Evolutionary conservation across 2,797 vertebrate species (phyloP).

Genomic region (Lycodopsis pacificus): DNA sequence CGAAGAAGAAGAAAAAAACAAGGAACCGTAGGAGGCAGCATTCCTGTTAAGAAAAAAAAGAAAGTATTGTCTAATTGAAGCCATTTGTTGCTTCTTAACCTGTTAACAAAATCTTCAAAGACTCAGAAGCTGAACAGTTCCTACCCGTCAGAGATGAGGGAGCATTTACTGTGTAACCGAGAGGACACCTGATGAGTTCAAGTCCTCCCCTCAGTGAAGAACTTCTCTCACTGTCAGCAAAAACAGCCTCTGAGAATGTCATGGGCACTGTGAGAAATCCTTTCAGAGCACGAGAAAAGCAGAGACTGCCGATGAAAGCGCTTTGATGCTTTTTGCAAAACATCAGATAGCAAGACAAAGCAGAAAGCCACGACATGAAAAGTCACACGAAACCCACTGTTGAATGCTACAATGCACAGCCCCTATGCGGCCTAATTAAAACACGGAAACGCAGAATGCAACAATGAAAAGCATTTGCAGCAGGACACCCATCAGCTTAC

Average conservation of each 20-base stretch:
- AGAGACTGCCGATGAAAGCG: constrained; percentile 53
- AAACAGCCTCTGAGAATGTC: constrained; percentile 27
- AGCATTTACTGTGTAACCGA: not conserved
- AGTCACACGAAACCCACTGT: not conserved
- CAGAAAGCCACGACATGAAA: constrained; percentile 28
- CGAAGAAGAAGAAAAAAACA: not conserved
- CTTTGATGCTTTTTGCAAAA: constrained; percentile 39
- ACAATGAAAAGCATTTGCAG: not conserved
- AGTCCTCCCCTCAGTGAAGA: constrained; percentile 7
- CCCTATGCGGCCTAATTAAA: not conserved
- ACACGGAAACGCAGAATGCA: not conserved
- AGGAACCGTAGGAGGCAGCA: not conserved
- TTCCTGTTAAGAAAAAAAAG: not conserved
- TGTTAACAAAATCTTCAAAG: constrained; percentile 8
- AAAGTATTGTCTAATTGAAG: not conserved
- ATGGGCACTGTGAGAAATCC: constrained; percentile 40
- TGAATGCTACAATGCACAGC: constrained; percentile 13
- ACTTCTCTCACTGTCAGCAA: constrained; percentile 34
- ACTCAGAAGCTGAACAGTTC: not conserved
- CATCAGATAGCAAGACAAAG: constrained; percentile 20
- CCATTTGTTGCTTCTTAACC: constrained; percentile 4
- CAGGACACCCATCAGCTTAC: not conserved
- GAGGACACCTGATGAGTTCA: constrained; percentile 26
- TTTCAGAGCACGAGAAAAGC: constrained; percentile 18
- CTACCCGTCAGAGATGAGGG: not conserved